Evolutionary conservation across 2,797 vertebrate genomes (phyloP).

Genomic region (Xyrichtys novacula): DNA sequence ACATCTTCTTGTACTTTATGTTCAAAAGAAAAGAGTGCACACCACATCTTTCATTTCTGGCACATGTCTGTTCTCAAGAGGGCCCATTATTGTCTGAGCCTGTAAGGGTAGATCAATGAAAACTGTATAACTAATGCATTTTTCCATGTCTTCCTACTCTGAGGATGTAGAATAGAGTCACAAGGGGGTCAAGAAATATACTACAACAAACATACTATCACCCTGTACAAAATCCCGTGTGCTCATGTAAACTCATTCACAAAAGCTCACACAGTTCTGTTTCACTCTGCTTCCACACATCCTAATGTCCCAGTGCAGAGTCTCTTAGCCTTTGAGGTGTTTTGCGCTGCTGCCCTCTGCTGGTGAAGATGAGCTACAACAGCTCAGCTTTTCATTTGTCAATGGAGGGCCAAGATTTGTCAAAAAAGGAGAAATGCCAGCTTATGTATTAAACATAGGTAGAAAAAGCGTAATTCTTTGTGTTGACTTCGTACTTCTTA

Average conservation of each 20-base stretch:
- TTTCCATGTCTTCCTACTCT: not conserved
- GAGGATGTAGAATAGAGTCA: not conserved
- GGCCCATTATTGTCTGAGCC: constrained; percentile 4
- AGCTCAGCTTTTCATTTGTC: not conserved
- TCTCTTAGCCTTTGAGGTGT: not conserved
- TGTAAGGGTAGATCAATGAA: not conserved
- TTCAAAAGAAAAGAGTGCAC: not conserved
- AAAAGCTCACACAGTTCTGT: not conserved
- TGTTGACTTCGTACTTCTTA: no score
- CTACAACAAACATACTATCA: constrained; percentile 1
- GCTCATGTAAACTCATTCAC: not conserved
- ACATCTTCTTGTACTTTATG: not conserved
- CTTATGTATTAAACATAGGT: not conserved
- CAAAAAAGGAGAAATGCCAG: not conserved
- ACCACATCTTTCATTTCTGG: not conserved
- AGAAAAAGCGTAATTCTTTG: no score
- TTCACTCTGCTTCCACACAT: not conserved
- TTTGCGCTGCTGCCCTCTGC: constrained; percentile 58
- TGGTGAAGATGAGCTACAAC: constrained; percentile 38
- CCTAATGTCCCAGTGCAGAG: not conserved
- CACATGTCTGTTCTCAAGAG: not conserved
- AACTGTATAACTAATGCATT: not conserved
- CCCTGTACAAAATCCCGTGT: not conserved
- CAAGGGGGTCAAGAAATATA: no score
- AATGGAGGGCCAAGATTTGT: not conserved